Evolutionary conservation across 2,888 invertebrate genomes (phyloP), one percentile per base, ranked within the genome.

Genomic region (Apodemia hepburni): DNA sequence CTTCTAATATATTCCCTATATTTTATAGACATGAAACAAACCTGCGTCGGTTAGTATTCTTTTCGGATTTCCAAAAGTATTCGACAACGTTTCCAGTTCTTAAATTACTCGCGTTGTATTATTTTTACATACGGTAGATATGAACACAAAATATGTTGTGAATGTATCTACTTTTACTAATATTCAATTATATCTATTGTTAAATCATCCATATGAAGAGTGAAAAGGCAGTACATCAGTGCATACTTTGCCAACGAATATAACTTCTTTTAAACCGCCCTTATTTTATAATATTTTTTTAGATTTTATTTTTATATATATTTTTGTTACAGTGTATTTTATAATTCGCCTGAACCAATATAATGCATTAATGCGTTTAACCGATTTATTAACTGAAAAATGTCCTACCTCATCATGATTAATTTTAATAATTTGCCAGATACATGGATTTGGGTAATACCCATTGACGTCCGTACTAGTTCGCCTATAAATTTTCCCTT

Each of bases 401-500:
- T 59, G 75, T 15, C 73, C 75, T 4, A 66, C 63, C 15, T 68
- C 70, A 59, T 75, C 73, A 59, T 73, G 72, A 60, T 69, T 64
- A 18, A 49, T 33, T 62, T 69, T 33, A 7, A 59, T 38, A 15
- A 73, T 65, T 60, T 73, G 72, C 73, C 71, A 75, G 3, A 71
- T 66, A 61, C 71, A 73, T 2, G 38, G 38, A 60, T 51, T 73
- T 74, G 47, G 75, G 73, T 0, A 73, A 72, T 8, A 74, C 64
- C 73, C 73, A 75, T 2, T 72, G 69, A 8, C 73, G 69, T 15
- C 75, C 75, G 4, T 59, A 0, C 15, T 33, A 7, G 74, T 75
- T 51, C 71, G 8, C 57, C 70, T 62, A 51, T 76, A 74, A 0
- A 74, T 68, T 59, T 74, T 74, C 5, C 11, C 18, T 0, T 45